phyloP scores from a whole-genome alignment of 2,888 invertebrate species.

The Rhagonycha lutea region DNA sequence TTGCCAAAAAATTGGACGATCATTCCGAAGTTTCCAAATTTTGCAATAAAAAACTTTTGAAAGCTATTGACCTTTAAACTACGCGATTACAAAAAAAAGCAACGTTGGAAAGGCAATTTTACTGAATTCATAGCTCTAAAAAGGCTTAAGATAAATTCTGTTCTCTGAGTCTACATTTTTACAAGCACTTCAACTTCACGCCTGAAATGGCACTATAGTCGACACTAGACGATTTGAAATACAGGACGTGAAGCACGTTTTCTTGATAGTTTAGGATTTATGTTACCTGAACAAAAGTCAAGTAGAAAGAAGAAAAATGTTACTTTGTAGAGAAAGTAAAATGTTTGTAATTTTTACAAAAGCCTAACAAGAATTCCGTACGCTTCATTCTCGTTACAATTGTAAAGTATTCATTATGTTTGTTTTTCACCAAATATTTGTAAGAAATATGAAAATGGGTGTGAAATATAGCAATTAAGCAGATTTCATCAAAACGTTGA shows the following conservation, averaged over 20 bases:
- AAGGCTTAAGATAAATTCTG: background rate
- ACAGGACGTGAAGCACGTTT: background rate
- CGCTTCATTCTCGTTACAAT: background rate
- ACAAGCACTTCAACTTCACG: constrained; percentile 3
- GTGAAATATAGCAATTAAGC: background rate
- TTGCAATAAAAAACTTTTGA: background rate
- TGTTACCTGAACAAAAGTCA: background rate
- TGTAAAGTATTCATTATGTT: background rate
- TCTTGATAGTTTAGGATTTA: background rate
- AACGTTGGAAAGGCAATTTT: background rate
- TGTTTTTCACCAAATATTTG: background rate
- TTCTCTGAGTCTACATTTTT: background rate
- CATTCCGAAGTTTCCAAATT: background rate
- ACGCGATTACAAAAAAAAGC: background rate
- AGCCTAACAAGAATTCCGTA: background rate
- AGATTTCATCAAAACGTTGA: background rate
- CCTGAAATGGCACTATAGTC: background rate
- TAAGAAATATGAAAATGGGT: background rate
- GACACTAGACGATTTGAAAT: background rate
- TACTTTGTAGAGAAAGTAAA: background rate
- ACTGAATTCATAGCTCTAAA: background rate
- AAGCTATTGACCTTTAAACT: background rate
- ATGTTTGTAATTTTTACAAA: background rate
- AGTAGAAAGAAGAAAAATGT: background rate
- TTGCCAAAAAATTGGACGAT: background rate